A percentile compares a stretch with the other conserved stretches of the same genome.
phyloP scores from a whole-genome alignment of 2,113 vertebrate genomes.

The Corapipo altera region DNA sequence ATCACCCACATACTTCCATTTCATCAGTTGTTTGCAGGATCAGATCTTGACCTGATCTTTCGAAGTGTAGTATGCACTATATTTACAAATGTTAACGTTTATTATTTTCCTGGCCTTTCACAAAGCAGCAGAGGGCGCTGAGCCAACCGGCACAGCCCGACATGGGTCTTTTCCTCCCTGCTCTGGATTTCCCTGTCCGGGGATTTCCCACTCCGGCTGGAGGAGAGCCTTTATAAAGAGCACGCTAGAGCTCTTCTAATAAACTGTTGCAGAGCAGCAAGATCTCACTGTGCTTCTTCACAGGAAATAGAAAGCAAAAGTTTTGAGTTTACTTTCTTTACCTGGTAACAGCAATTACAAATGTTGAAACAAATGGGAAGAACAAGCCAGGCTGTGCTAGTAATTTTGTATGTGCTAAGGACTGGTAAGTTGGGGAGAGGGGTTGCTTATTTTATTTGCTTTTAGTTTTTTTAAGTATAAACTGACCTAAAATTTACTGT shows the following conservation, averaged over 20 bases:
- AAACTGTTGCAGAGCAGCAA: neutral
- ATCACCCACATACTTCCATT: neutral
- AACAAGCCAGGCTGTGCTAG: neutral
- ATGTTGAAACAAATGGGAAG: conserved; percentile 2
- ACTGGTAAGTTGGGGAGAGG: conserved; percentile 34
- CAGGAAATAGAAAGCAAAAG: neutral
- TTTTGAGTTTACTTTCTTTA: neutral
- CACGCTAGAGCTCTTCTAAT: accelerated
- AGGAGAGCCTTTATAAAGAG: conserved; percentile 7
- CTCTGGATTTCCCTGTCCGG: neutral
- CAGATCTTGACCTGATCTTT: neutral
- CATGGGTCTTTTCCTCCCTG: neutral
- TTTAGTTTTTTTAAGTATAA: neutral
- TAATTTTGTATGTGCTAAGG: neutral
- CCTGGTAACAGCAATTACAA: neutral
- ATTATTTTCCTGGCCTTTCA: neutral
- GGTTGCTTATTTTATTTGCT: neutral
- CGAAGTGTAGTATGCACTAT: accelerated
- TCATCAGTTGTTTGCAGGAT: neutral
- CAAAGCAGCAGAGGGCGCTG: conserved; percentile 42
- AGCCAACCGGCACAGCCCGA: neutral
- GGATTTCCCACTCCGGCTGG: neutral
- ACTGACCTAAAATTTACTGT: neutral
- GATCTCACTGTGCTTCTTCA: neutral
- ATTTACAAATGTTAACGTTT: accelerated